phyloP scores from a whole-genome alignment of 2,797 vertebrate species.

The Okamejei kenojei region DNA sequence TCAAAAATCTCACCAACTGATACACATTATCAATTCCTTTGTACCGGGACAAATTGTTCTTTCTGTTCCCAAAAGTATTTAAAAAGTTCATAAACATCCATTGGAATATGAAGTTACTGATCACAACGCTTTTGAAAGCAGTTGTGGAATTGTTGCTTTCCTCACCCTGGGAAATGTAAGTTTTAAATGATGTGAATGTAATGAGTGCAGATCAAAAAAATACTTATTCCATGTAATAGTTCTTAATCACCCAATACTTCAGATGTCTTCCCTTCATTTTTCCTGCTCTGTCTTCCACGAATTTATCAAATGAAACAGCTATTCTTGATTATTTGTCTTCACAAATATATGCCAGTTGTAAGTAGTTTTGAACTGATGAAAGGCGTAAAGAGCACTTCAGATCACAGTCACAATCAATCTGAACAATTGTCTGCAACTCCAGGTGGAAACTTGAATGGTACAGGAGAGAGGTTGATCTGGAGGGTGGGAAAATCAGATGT shows the following conservation, averaged over 20 bases:
- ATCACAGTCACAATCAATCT: not conserved
- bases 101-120: not conserved
- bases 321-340: not conserved
- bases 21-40: constrained; percentile 11
- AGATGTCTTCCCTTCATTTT: not conserved
- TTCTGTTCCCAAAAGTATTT: not conserved
- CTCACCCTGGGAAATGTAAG: not conserved
- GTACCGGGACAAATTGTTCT: not conserved
- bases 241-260: not conserved
- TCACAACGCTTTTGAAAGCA: not conserved
- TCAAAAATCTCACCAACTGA: not conserved
- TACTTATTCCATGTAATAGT: not conserved
- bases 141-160: not conserved
- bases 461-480: not conserved
- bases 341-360: not conserved
- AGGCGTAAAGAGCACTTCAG: not conserved
- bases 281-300: not conserved
- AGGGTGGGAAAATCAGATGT: not conserved
- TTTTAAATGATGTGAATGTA: not conserved
- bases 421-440: not conserved
- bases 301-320: not conserved
- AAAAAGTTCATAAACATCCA: not conserved
- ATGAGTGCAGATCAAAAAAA: not conserved
- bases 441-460: not conserved
- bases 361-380: not conserved